phyloP scores from a whole-genome alignment of 2,888 invertebrate genomes.

The Agrotis segetum region DNA sequence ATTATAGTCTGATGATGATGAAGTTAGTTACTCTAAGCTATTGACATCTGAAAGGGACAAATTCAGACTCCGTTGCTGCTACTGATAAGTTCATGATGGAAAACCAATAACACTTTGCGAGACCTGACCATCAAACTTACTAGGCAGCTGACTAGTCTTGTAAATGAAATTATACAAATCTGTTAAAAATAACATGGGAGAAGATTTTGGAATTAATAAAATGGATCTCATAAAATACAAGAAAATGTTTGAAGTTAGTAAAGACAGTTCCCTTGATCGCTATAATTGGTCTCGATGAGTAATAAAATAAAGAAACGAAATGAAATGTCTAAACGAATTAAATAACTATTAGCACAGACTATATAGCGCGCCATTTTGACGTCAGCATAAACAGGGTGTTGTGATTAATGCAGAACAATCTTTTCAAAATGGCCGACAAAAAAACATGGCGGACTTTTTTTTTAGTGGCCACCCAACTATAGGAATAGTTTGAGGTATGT shows the following conservation, averaged over 20 bases:
- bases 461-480: constrained; percentile 28
- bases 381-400: constrained; percentile 33
- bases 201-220: not conserved
- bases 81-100: too few species aligned
- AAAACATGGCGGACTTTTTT: constrained; percentile 13
- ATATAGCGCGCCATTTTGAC: constrained; percentile 29
- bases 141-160: too few species aligned
- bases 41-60: too few species aligned
- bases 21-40: too few species aligned
- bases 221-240: not conserved
- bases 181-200: too few species aligned
- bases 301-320: constrained; percentile 41
- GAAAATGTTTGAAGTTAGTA: not conserved
- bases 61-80: too few species aligned
- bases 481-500: constrained; percentile 28
- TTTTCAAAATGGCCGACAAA: constrained; percentile 4
- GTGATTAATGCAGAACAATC: constrained; percentile 10
- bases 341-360: constrained; percentile 41
- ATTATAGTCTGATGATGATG: too few species aligned
- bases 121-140: too few species aligned
- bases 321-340: constrained; percentile 42
- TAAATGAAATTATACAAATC: too few species aligned
- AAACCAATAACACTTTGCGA: too few species aligned
- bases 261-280: constrained; percentile 22
- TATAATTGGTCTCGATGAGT: constrained; percentile 32